Conservation (phyloP, 1,140 invertebrate species). For the Anoplolepis gracilipes region DNA sequence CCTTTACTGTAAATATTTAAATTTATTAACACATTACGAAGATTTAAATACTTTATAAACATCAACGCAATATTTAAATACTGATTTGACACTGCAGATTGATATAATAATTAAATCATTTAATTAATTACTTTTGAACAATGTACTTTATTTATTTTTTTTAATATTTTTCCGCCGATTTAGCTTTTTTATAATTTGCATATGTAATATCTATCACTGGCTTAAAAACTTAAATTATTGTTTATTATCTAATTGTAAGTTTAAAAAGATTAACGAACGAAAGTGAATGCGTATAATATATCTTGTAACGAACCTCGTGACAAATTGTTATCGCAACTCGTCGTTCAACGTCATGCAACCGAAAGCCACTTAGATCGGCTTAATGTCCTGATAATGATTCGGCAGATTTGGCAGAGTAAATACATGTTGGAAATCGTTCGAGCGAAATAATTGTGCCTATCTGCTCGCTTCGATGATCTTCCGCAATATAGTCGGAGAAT, state of each 20-base stretch:
- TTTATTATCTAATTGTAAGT: constrained; percentile 6
- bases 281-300: background rate
- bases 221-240: background rate
- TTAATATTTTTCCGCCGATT: background rate
- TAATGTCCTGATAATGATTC: constrained; percentile 65
- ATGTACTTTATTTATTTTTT: background rate
- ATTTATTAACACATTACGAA: background rate
- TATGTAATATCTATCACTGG: background rate
- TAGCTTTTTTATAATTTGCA: background rate
- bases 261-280: background rate
- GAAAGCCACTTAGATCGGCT: constrained; percentile 8
- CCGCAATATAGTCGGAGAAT: constrained; percentile 62
- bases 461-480: background rate
- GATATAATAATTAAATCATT: too few species aligned
- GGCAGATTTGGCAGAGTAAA: constrained; percentile 74
- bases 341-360: constrained; percentile 14
- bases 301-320: constrained; percentile 40
- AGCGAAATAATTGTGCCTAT: constrained; percentile 75
- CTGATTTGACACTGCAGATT: too few species aligned
- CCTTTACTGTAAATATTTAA: background rate
- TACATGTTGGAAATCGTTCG: constrained; percentile 51
- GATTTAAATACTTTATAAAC: constrained; percentile 13
- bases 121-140: too few species aligned
- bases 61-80: background rate
- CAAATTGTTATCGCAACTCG: constrained; percentile 63